These are phyloP conservation scores for Rhamnusium bicolor DNA, from an alignment of 2,888 invertebrate species.

Conservation along the genomic window DNA sequence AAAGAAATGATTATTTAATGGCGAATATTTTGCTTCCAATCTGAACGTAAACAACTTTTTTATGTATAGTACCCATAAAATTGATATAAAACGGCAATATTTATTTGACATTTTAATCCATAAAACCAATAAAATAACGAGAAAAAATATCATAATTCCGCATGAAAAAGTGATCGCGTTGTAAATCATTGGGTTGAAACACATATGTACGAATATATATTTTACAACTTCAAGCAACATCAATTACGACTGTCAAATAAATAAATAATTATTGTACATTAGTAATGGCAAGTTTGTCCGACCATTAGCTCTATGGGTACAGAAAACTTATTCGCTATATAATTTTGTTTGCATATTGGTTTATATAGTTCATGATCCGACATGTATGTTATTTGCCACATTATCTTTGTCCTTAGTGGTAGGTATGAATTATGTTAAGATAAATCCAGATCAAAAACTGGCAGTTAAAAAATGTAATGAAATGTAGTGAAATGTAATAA, in stretches of 20 bases:
- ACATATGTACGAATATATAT: neutral
- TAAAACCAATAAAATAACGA: slow-evolving; percentile 9
- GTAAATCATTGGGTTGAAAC: neutral
- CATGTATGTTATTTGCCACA: no score
- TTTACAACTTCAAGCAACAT: neutral
- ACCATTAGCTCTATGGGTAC: neutral
- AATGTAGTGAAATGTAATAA: no score
- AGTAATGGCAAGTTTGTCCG: neutral
- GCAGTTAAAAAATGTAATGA: no score
- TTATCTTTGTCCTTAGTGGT: no score
- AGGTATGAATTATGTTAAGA: no score
- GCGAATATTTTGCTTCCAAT: neutral
- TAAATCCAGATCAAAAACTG: no score
- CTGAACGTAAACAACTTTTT: neutral
- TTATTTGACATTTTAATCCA: slow-evolving; percentile 22
- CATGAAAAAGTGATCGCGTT: slow-evolving; percentile 18
- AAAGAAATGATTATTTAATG: neutral
- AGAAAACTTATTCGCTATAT: no score
- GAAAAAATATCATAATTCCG: slow-evolving; percentile 18
- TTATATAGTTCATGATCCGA: no score
- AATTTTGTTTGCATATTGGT: no score
- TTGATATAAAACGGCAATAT: neutral
- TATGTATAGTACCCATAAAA: neutral
- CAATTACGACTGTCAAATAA: neutral
- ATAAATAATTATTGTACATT: slow-evolving; percentile 6